These are phyloP conservation scores for Pantherophis vulpinus DNA, from an alignment of 2,797 vertebrate species.

Conservation along the genomic window DNA sequence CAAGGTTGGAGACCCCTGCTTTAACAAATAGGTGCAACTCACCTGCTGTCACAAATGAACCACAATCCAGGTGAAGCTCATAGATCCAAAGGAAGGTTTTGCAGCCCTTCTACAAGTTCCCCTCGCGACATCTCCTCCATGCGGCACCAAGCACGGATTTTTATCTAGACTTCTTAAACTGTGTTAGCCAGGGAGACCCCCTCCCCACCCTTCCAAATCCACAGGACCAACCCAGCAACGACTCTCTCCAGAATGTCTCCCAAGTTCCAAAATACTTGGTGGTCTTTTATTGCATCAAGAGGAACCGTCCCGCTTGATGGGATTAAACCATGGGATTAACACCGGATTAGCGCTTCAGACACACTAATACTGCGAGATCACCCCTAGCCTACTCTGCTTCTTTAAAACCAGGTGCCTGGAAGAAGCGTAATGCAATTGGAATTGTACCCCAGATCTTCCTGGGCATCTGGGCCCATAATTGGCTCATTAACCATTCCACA, in stretches of 20 bases:
- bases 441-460: slow-evolving; percentile 49
- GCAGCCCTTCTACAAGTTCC: not conserved
- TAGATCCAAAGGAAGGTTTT: not conserved
- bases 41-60: not conserved
- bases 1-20: no score
- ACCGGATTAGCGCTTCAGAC: slow-evolving; percentile 47
- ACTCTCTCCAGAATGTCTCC: not conserved
- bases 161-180: not conserved
- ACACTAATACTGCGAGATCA: slow-evolving; percentile 37
- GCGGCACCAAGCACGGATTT: not conserved
- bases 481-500: slow-evolving; percentile 58
- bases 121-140: not conserved
- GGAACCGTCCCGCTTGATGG: slow-evolving; percentile 34
- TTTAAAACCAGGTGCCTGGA: slow-evolving; percentile 50
- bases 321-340: no score
- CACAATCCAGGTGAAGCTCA: not conserved
- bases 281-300: slow-evolving; percentile 19
- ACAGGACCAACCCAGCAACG: not conserved
- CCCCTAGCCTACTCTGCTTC: slow-evolving; percentile 53
- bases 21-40: not conserved
- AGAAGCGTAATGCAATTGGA: slow-evolving; percentile 32
- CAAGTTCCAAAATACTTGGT: not conserved
- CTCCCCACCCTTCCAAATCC: not conserved
- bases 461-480: slow-evolving; percentile 49
- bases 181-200: not conserved